Conservation (phyloP, 64 coral and sea anemone species). For the Orbicella faveolata region DNA sequence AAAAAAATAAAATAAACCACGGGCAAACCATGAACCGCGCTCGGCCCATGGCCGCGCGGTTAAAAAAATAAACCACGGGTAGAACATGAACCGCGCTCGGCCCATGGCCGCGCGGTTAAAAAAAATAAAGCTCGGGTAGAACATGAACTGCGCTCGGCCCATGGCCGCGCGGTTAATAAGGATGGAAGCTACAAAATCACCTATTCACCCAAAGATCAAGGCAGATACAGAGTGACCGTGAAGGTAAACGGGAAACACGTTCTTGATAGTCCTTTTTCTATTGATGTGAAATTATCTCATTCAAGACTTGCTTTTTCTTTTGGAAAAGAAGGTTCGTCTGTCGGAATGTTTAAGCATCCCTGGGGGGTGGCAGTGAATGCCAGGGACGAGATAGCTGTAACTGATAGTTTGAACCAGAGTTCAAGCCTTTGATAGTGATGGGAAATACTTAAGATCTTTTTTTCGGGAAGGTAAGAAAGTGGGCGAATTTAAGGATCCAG, state of each 20-base stretch:
- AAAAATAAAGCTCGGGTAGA: too few species aligned
- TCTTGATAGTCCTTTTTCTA: constrained; percentile 21
- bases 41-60: too few species aligned
- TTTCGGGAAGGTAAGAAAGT: background rate
- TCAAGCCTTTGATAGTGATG: background rate
- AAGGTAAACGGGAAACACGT: constrained; percentile 32
- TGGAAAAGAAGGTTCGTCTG: background rate
- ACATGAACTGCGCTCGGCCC: too few species aligned
- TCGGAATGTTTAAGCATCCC: background rate
- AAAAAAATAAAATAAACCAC: too few species aligned
- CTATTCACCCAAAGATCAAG: background rate
- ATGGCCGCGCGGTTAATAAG: too few species aligned
- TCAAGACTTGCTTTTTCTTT: background rate
- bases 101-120: too few species aligned
- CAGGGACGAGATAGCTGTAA: background rate
- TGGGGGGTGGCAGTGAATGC: background rate
- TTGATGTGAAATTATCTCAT: background rate
- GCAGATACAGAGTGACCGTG: background rate
- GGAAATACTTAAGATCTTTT: background rate
- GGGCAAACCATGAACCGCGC: too few species aligned
- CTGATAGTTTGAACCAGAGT: background rate
- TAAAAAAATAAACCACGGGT: too few species aligned
- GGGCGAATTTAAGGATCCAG: background rate
- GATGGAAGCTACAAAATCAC: too few species aligned
- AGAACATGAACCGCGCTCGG: too few species aligned